Base-by-base conservation (phyloP, 2,113 vertebrate genomes). In the Chaetodon trifascialis region DNA sequence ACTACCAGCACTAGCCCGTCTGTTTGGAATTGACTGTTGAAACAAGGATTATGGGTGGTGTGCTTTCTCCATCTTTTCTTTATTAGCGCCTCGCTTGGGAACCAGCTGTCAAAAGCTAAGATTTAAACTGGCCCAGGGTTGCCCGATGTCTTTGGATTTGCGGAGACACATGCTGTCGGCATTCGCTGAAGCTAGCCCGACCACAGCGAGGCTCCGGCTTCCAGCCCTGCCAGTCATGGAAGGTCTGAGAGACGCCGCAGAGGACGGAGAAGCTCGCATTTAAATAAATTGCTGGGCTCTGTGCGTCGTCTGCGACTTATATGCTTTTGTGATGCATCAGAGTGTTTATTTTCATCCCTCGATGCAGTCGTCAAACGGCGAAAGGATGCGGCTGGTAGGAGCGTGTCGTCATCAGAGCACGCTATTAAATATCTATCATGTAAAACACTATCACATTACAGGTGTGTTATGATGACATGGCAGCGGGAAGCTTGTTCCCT, bases 201-300 rank as follows among this genome's bases (percentile, higher is more conserved):
- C 88, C 82, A 58, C 86, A 91, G 72, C 52, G 6, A 56, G 55
- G 74, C 84, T 59, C 14, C 16, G 1, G 65, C 80, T 63, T 74
- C 70, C 79, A 76, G 49, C 85, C 62, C 64, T 87, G 83, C 82
- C 82, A 86, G 68, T 79, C 40, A 63, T 40, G 36, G 66, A 77
- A 81, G 67, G 80, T 79, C 89, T 88, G 49, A 80, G 11, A 82
- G 62, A 79, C 78, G 73, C 83, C 84, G 38, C 73, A 80, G 47
- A 69, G 69, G 42, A 83, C 55, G 63, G 73, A 74, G 64, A 65
- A 67, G 73, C 79, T 77, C 17, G 71, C 14, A 14, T 73, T 78
- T 76, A 64, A 25, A 51, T 69, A 86, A 84, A 86, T 85, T 67
- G 38, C 73, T 34, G 72, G 69, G 64, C 62, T 82, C 47, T 51